A percentile compares a stretch with the other conserved stretches of the same genome.
Evolutionary conservation across 2,888 invertebrate genomes (phyloP).

Genomic region (Drosophila infuscata): DNA sequence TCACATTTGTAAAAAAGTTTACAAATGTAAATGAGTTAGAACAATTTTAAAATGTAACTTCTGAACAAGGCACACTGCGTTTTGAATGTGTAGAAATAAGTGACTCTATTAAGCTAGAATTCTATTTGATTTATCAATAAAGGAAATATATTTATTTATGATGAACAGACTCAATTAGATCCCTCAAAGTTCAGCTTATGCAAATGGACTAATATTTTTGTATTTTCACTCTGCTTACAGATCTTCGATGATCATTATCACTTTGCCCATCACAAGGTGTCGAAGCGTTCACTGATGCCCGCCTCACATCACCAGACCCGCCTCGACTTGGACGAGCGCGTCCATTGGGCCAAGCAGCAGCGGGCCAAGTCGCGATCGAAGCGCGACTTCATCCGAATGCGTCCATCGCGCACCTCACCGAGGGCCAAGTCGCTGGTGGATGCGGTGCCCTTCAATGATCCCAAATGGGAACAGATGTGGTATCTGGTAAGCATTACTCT

Average conservation of each 20-base stretch:
- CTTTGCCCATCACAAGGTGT: slow-evolving; percentile 92
- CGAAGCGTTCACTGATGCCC: slow-evolving; percentile 91
- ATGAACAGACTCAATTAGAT: neutral
- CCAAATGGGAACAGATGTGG: slow-evolving; percentile 98
- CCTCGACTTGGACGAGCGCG: slow-evolving; percentile 90
- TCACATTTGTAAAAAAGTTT: neutral
- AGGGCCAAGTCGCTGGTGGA: slow-evolving; percentile 77
- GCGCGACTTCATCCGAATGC: slow-evolving; percentile 89
- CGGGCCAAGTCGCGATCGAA: slow-evolving; percentile 91
- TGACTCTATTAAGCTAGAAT: neutral
- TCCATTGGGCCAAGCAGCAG: slow-evolving; percentile 94
- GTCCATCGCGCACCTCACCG: slow-evolving; percentile 81
- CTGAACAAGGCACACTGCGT: neutral
- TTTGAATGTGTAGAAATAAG: neutral
- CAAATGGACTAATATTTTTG: neutral
- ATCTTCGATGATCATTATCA: slow-evolving; percentile 95
- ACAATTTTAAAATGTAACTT: too few relatives aligned
- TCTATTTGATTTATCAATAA: neutral
- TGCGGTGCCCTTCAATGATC: slow-evolving; percentile 90
- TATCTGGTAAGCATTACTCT: slow-evolving; percentile 92
- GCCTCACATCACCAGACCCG: slow-evolving; percentile 90
- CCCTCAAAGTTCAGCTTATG: neutral
- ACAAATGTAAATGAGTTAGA: neutral
- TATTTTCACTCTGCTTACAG: slow-evolving; percentile 86
- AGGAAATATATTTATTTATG: neutral